Evolutionary conservation across 2,113 vertebrate genomes (phyloP), one percentile per base, ranked within the genome.

Genomic region (Etheostoma spectabile): DNA sequence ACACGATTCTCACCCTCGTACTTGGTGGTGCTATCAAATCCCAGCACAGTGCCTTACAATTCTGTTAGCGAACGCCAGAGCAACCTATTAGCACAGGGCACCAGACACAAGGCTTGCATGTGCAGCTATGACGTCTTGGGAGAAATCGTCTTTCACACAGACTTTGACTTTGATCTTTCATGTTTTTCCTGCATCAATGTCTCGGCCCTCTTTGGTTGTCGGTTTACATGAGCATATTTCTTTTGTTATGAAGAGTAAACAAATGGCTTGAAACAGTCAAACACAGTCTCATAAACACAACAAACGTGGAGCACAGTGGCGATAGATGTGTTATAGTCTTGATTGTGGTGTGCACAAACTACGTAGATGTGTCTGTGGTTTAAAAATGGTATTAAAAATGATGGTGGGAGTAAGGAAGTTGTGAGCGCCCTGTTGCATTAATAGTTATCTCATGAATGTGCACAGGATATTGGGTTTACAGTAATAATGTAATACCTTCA

Each of bases 61-160:
- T 48, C 83, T 90, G 86, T 83, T 80, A 87, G 65, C 78, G 82
- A 71, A 76, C 22, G 33, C 69, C 65, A 89, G 85, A 86, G 67
- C 74, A 67, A 60, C 16, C 70, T 82, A 83, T 88, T 87, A 83
- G 84, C 83, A 76, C 74, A 62, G 74, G 14, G 52, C 30, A 67
- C 55, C 74, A 57, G 35, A 71, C 62, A 72, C n/a, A 3, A 72
- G 53, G 49, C 42, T 64, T 42, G 42, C 60, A 75, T 80, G 65
- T 77, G 67, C 15, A 72, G 21, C 77, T 81, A 90, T 81, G 63
- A 87, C 74, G 77, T 89, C 88, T 90, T 83, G 65, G 75, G 81
- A 80, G 79, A 79, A 74, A 68, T 62, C 30, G 57, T 83, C 72
- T 74, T 86, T 77, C 56, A 24, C 63, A 10, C 66, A 79, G 64